Conservation (phyloP, 2,888 invertebrate species). For the Eumerus sabulonum region DNA sequence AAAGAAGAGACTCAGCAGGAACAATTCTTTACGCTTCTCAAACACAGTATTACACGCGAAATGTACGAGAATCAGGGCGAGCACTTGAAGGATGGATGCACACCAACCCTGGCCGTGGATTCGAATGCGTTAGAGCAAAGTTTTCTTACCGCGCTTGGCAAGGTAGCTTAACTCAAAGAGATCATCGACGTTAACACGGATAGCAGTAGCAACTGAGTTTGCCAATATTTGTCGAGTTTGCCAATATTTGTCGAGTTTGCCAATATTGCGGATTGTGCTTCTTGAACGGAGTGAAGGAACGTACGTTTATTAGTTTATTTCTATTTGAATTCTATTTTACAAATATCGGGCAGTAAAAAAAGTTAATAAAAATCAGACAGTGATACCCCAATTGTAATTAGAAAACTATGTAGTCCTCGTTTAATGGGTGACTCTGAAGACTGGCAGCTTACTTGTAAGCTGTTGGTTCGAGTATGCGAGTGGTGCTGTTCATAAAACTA, state of each 20-base stretch:
- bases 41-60: slow-evolving; percentile 79
- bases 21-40: slow-evolving; percentile 78
- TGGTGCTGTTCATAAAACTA: slow-evolving; percentile 8
- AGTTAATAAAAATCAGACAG: slow-evolving; percentile 46
- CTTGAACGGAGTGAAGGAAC: slow-evolving; percentile 1
- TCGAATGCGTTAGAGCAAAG: slow-evolving; percentile 75
- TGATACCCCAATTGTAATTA: slow-evolving; percentile 33
- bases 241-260: too few relatives aligned
- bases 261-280: too few relatives aligned
- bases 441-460: slow-evolving; percentile 3
- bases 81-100: slow-evolving; percentile 78
- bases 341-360: slow-evolving; percentile 21
- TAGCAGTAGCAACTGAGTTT: slow-evolving; percentile 76
- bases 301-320: slow-evolving; percentile 61
- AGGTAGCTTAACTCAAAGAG: slow-evolving; percentile 73
- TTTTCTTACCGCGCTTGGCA: slow-evolving; percentile 76
- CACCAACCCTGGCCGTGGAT: slow-evolving; percentile 78
- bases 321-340: slow-evolving; percentile 18
- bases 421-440: slow-evolving; percentile 8
- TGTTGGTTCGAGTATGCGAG: too few relatives aligned
- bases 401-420: slow-evolving; percentile 6
- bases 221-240: slow-evolving; percentile 17
- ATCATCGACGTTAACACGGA: slow-evolving; percentile 77
- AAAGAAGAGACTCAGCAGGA: slow-evolving; percentile 78
- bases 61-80: slow-evolving; percentile 78